Base-by-base conservation (phyloP, 2,888 invertebrate genomes). In the Lysandra bellargus region DNA sequence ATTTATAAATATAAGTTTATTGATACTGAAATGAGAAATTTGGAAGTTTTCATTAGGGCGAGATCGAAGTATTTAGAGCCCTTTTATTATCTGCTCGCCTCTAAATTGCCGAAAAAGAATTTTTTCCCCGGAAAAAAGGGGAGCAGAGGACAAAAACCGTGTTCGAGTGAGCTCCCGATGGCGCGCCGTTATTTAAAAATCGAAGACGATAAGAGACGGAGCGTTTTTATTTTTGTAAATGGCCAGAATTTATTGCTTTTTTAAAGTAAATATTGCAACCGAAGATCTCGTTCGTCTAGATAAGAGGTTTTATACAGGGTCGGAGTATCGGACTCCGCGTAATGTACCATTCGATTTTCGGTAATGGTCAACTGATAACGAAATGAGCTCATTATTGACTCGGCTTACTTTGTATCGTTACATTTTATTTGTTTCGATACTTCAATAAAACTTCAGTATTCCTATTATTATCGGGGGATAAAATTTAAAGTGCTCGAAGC, bases 341-440 rank as follows among this genome's bases (percentile, higher is more conserved):
- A 93, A 94, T 93, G 92, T 91, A 88, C 89, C 90, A 90, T 93
- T 94, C 94, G 93, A 93, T 94, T 94, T 93, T 92, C 91, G 88
- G 92, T 93, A 94, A 94, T 93, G 94, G 94, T 94, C 94, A 94
- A 92, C 92, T 93, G 94, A 94, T 94, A 94, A 93, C 94, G 90
- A 94, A 94, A 94, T 91, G 93, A 93, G 84, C 90, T 93, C 93
- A 91, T 94, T 94, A 94, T 91, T 86, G 91, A 90, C 87, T 84
- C 82, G 87, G 87, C 87, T 92, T 90, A 92, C 89, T 91, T 92
- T 92, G 90, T 92, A 89, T 90, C 91, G 88, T 87, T 84, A 86
- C 86, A 84, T 88, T 88, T 89, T 84, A 86, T 80, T 80, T 80
- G 60, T 78, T 40, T 53, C 78, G 78, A 80, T 61, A 57, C 76